Evolutionary conservation across 2,113 vertebrate species (phyloP).

Genomic region (Odocoileus hemionus): DNA sequence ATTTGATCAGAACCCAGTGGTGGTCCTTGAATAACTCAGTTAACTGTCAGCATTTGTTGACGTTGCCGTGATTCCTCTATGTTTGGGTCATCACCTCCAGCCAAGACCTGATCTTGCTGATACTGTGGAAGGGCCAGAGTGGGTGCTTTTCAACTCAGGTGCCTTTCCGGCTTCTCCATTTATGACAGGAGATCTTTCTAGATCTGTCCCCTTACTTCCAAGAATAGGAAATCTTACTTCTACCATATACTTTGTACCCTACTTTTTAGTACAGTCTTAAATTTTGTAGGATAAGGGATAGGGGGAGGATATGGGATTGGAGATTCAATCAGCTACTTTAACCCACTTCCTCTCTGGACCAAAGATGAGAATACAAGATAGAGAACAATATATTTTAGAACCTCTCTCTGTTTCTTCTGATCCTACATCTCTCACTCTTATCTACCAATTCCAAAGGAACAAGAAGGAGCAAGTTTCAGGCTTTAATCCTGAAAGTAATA

Average conservation of each 20-base stretch:
- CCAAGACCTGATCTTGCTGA: neutral
- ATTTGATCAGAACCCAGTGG: neutral
- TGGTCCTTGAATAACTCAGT: neutral
- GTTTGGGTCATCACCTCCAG: neutral
- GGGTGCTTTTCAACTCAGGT: neutral
- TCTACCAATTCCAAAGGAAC: neutral
- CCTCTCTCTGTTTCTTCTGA: neutral
- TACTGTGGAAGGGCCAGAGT: neutral
- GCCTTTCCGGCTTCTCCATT: neutral
- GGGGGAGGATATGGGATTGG: neutral
- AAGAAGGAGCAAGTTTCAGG: neutral
- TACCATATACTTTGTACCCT: neutral
- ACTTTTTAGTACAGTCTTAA: neutral
- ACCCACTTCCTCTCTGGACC: neutral
- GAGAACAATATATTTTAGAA: neutral
- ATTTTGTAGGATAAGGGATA: neutral
- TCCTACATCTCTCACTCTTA: neutral
- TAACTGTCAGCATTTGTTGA: neutral
- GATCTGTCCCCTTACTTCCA: neutral
- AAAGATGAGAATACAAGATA: neutral
- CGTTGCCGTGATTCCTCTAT: neutral
- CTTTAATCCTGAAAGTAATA: neutral
- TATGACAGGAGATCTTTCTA: neutral
- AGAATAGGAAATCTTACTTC: neutral
- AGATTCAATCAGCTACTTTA: neutral